A percentile compares a stretch with the other conserved stretches of the same genome.
Conservation (phyloP, 2,113 vertebrate genomes). For the Cryptotis parvus region DNA sequence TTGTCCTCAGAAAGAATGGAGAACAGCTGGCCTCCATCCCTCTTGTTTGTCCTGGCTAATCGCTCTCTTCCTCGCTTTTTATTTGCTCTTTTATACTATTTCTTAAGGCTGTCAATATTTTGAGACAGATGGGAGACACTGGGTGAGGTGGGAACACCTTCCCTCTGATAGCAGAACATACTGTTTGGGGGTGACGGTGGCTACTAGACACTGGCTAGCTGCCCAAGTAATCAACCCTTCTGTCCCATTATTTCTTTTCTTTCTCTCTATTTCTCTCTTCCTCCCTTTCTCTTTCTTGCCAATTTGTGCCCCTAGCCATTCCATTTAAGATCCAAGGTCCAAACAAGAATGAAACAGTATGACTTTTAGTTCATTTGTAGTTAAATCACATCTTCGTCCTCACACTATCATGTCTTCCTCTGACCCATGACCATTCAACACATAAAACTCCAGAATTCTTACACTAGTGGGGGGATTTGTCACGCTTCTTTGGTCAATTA, state of each 20-base stretch:
- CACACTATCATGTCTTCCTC: background rate
- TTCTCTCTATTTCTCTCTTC: too few relatives aligned
- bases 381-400: background rate
- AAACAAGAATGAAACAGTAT: background rate
- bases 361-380: background rate
- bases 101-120: conserved; percentile 77
- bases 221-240: background rate
- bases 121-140: conserved; percentile 79
- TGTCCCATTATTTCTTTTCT: background rate
- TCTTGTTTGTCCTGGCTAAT: conserved; percentile 75
- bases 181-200: background rate
- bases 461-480: background rate
- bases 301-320: conserved; percentile 4
- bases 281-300: background rate
- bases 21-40: conserved; percentile 73
- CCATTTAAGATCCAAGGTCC: conserved; percentile 31
- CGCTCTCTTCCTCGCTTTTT: conserved; percentile 69
- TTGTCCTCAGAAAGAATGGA: conserved; percentile 58
- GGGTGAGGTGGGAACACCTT: conserved; percentile 16
- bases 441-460: background rate
- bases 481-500: background rate
- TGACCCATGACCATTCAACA: background rate
- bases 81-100: conserved; percentile 69
- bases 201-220: conserved; percentile 19
- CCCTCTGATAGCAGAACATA: conserved; percentile 32